Base-by-base conservation (phyloP, 37 sponge, comb jelly and placozoan species). In the Amphimedon queenslandica region DNA sequence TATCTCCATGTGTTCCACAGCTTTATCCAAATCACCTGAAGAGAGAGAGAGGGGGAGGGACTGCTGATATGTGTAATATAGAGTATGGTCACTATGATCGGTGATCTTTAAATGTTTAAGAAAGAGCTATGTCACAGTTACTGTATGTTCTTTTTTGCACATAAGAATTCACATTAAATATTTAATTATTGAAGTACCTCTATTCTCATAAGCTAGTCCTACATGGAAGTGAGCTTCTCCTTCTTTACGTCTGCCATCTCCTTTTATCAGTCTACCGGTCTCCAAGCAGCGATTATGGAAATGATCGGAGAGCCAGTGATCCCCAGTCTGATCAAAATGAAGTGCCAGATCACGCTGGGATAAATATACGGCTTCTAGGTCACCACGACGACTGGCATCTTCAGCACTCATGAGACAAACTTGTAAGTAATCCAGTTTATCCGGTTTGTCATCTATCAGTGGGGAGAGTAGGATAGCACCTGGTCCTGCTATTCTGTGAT, bases 151-250 rank as follows among this genome's bases (percentile, higher is more conserved):
- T n/a, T n/a, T n/a, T n/a, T n/a, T n/a, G n/a, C n/a, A n/a, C n/a
- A n/a, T n/a, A n/a, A n/a, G n/a, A n/a, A n/a, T n/a, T n/a, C n/a
- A n/a, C n/a, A n/a, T 47, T 47, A 47, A 8, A 47, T 13, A 47
- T 8, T 13, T 18, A 47, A 47, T 13, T 18, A 47, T 47, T 8
- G 8, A 47, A 8, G 18, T 23, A 87, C 93, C 93, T 88, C 85
- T 85, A 18, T 81, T 79, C 73, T 89, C 94, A 58, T 80, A 72
- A 25, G 90, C 65, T 4, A 89, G 70, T 37, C 91, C 91, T 39
- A 93, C 76, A 68, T 82, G 71, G 58, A 92, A 93, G 68, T 93
- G 90, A 1, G 90, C 94, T 63, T 93, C 94, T 24, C 90, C 87
- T 68, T 93, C 90, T 64, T 81, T 88, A 30, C 63, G 36, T 25